A percentile compares a stretch with the other conserved stretches of the same genome.
Evolutionary conservation across 1,140 invertebrate genomes (phyloP).

Genomic region (Samia ricini): DNA sequence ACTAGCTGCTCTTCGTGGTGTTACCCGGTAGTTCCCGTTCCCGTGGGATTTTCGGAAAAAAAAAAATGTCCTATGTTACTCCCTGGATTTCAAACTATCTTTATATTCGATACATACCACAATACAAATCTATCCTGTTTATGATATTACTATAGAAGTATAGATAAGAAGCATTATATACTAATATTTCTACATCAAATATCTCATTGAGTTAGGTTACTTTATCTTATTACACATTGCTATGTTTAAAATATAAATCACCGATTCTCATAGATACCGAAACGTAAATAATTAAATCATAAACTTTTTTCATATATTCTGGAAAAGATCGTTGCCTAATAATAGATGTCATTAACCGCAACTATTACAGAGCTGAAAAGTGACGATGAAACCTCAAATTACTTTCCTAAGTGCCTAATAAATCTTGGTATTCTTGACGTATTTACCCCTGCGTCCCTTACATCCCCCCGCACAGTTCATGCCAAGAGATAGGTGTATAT

Average conservation of each 20-base stretch:
- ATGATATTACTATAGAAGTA: too few species aligned
- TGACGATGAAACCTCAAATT: constrained; percentile 1
- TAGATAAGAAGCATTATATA: too few species aligned
- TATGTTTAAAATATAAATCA: background rate
- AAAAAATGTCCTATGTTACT: too few species aligned
- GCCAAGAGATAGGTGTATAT: background rate
- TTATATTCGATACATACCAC: too few species aligned
- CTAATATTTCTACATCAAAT: too few species aligned
- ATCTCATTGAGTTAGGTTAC: too few species aligned
- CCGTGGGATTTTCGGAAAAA: too few species aligned
- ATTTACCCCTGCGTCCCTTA: background rate
- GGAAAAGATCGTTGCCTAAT: background rate
- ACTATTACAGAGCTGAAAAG: background rate
- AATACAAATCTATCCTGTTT: too few species aligned
- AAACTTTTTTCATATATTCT: background rate
- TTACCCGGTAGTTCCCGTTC: too few species aligned
- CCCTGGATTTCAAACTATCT: too few species aligned
- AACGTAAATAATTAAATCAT: background rate
- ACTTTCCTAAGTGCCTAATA: constrained; percentile 1
- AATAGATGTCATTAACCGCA: background rate
- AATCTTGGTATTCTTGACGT: constrained; percentile 1
- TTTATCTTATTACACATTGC: too few species aligned
- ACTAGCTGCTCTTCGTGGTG: too few species aligned
- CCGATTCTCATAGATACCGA: background rate
- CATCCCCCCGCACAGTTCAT: background rate